phyloP scores from a whole-genome alignment of 2,797 vertebrate species.

The Sebastes nivosus region DNA sequence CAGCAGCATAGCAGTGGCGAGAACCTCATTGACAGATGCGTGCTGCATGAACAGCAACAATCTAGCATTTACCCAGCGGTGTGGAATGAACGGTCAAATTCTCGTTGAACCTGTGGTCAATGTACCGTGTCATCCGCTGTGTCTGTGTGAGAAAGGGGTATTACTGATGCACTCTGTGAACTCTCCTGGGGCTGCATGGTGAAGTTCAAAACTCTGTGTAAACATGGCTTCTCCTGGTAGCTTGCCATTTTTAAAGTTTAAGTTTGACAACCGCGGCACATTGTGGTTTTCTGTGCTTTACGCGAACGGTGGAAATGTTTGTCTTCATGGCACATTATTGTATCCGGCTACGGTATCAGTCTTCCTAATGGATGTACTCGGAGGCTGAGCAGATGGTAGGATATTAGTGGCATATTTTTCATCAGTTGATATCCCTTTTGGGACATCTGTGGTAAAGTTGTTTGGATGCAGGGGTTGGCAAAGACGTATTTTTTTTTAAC shows the following conservation, averaged over 20 bases:
- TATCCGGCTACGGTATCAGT: conserved; percentile 52
- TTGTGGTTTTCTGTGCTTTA: conserved; percentile 27
- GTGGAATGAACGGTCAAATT: conserved; percentile 43
- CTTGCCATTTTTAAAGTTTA: conserved; percentile 38
- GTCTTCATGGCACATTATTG: conserved; percentile 49
- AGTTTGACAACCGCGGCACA: conserved; percentile 27
- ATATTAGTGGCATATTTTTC: conserved; percentile 69
- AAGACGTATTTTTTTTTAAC: conserved; percentile 39
- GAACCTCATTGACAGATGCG: not conserved
- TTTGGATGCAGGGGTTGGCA: conserved; percentile 48
- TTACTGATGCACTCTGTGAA: conserved; percentile 32
- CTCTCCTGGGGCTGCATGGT: conserved; percentile 26
- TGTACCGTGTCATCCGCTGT: conserved; percentile 27
- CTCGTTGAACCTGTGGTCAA: conserved; percentile 34
- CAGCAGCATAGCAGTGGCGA: not conserved
- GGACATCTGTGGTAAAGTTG: conserved; percentile 55
- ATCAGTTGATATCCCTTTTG: conserved; percentile 64
- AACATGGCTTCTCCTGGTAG: conserved; percentile 36
- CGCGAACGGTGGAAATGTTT: conserved; percentile 10
- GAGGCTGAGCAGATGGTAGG: conserved; percentile 70
- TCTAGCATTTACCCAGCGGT: conserved; percentile 16
- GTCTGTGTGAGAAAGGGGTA: conserved; percentile 23
- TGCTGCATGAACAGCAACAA: not conserved
- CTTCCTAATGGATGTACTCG: conserved; percentile 58
- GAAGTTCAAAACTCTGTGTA: conserved; percentile 47